Conservation (phyloP, 2,888 invertebrate species). For the Platycheirus albimanus region DNA sequence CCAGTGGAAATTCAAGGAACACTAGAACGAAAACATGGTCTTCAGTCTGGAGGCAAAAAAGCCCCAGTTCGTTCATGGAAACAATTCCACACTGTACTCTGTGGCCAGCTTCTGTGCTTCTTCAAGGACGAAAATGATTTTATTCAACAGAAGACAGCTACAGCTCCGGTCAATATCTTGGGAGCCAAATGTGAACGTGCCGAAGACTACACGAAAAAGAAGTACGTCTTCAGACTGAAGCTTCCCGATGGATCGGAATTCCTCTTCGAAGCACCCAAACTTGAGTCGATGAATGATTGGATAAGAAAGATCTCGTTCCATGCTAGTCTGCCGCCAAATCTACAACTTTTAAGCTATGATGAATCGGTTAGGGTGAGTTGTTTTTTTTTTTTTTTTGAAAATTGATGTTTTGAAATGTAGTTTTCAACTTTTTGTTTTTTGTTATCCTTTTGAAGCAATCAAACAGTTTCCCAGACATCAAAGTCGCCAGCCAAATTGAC, state of each 20-base stretch:
- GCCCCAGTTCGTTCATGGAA: conserved; percentile 98
- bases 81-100: conserved; percentile 95
- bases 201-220: conserved; percentile 97
- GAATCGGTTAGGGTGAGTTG: conserved; percentile 85
- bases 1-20: conserved; percentile 96
- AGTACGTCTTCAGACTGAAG: conserved; percentile 94
- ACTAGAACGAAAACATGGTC: conserved; percentile 96
- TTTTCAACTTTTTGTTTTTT: too few relatives aligned
- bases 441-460: conserved; percentile 80
- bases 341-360: conserved; percentile 93
- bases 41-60: conserved; percentile 95
- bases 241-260: conserved; percentile 97
- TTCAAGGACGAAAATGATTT: conserved; percentile 98
- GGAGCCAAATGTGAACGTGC: conserved; percentile 93
- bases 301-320: conserved; percentile 96
- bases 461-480: conserved; percentile 82
- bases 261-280: conserved; percentile 90
- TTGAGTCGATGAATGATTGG: conserved; percentile 93
- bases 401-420: too few relatives aligned
- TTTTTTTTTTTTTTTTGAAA: too few relatives aligned
- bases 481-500: conserved; percentile 82
- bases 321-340: conserved; percentile 93
- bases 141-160: conserved; percentile 92
- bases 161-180: conserved; percentile 91
- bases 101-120: conserved; percentile 98